Conservation (phyloP, 2,797 vertebrate species). For the Mastacembelus armatus region DNA sequence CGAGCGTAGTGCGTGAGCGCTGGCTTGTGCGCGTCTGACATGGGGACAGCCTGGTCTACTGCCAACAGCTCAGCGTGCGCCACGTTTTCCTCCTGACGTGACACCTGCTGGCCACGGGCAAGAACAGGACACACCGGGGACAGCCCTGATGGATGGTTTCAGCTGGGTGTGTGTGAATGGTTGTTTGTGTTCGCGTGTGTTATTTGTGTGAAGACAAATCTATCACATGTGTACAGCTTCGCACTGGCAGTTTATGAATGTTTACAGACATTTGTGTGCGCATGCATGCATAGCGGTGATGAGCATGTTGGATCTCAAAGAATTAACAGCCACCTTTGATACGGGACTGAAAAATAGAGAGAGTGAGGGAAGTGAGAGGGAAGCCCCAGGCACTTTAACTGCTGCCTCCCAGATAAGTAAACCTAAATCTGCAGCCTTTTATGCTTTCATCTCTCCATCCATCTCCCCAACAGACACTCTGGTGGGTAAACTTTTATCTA, state of each 20-base stretch:
- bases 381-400: constrained; percentile 54
- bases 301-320: constrained; percentile 35
- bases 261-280: constrained; percentile 60
- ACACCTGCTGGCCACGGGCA: constrained; percentile 75
- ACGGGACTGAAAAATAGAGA: constrained; percentile 23
- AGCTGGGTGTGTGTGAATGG: constrained; percentile 24
- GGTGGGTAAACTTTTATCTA: constrained; percentile 36
- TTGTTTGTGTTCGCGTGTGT: constrained; percentile 27
- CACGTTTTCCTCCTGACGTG: constrained; percentile 67
- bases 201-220: constrained; percentile 70
- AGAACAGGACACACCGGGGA: constrained; percentile 58
- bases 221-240: constrained; percentile 63
- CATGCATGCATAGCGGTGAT: constrained; percentile 38
- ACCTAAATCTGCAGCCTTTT: constrained; percentile 54
- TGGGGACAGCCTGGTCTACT: constrained; percentile 60
- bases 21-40: constrained; percentile 50
- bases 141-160: constrained; percentile 60
- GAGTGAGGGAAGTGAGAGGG: constrained; percentile 35
- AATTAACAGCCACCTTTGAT: constrained; percentile 50
- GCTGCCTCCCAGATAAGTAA: constrained; percentile 67
- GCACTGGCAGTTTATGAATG: constrained; percentile 60
- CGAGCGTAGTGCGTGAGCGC: constrained; percentile 9
- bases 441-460: constrained; percentile 60
- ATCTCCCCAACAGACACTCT: constrained; percentile 34
- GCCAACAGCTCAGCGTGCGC: constrained; percentile 65